phyloP scores from a whole-genome alignment of 2,888 invertebrate species.

The Meiosimyza decipiens region DNA sequence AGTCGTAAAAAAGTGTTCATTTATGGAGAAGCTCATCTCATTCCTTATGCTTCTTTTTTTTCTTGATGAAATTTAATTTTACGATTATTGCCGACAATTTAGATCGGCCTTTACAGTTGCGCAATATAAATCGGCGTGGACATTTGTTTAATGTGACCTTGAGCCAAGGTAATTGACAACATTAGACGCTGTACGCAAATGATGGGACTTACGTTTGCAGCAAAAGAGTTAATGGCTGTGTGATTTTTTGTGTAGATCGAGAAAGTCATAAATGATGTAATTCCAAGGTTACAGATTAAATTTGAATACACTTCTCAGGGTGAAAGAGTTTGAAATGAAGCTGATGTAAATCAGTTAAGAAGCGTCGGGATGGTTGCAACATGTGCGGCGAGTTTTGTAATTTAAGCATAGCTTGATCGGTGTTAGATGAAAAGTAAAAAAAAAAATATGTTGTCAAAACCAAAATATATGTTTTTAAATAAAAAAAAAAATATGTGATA shows the following conservation, averaged over 20 bases:
- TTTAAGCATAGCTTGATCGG: not conserved
- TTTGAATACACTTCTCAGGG: not conserved
- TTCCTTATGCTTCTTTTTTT: not conserved
- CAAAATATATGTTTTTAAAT: too few relatives aligned
- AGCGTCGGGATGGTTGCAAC: conserved; percentile 25
- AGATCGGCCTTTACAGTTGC: conserved; percentile 7
- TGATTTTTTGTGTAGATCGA: not conserved
- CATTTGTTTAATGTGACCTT: conserved; percentile 26
- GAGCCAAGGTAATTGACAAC: not conserved
- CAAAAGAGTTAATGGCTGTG: not conserved
- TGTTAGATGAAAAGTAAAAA: not conserved
- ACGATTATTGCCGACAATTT: conserved; percentile 45
- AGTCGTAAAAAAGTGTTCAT: too few relatives aligned
- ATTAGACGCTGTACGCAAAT: conserved; percentile 10
- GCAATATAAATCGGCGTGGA: conserved; percentile 5
- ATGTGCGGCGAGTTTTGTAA: conserved; percentile 25
- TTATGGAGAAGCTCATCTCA: too few relatives aligned
- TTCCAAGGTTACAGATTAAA: too few relatives aligned
- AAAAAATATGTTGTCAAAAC: not conserved
- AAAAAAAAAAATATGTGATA: too few relatives aligned
- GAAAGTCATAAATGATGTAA: too few relatives aligned
- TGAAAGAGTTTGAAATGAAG: not conserved
- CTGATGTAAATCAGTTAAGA: conserved; percentile 31
- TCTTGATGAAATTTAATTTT: conserved; percentile 36
- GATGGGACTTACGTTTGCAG: not conserved